Evolutionary conservation across 2,113 vertebrate species (phyloP).

Genomic region (Hemiprocne comata): DNA sequence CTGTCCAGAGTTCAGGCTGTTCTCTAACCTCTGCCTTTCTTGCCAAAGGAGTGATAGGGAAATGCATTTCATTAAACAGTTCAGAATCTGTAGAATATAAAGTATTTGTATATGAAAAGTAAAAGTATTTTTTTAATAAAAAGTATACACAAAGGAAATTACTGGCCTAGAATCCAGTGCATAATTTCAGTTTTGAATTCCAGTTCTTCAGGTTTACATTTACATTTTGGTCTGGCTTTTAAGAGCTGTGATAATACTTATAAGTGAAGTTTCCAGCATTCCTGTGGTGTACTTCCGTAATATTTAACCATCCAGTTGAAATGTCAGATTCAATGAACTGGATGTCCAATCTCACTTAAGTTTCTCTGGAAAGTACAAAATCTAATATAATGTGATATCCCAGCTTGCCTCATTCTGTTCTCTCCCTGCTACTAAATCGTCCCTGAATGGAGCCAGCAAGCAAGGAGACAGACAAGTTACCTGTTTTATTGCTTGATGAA

Average conservation of each 20-base stretch:
- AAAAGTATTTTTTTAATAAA: neutral
- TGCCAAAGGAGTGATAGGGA: neutral
- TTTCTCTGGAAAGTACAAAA: neutral
- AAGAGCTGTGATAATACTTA: neutral
- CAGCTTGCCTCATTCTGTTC: neutral
- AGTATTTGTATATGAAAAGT: neutral
- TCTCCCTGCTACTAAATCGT: neutral
- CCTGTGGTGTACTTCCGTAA: neutral
- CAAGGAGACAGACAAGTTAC: neutral
- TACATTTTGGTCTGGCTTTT: neutral
- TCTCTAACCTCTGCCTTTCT: neutral
- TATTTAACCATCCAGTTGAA: neutral
- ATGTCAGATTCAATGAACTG: neutral
- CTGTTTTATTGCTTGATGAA: neutral
- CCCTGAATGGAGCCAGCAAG: neutral
- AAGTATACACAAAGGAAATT: neutral
- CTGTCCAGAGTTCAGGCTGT: neutral
- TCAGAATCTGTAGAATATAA: neutral
- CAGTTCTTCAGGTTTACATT: neutral
- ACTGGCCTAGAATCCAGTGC: neutral
- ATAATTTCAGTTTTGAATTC: neutral
- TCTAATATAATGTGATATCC: neutral
- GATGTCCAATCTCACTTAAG: neutral
- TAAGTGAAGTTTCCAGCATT: neutral
- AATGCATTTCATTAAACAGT: neutral